A percentile compares a stretch with the other conserved stretches of the same genome.
Conservation (phyloP, 2,113 vertebrate genomes). For the Orientallactaga bullata region DNA sequence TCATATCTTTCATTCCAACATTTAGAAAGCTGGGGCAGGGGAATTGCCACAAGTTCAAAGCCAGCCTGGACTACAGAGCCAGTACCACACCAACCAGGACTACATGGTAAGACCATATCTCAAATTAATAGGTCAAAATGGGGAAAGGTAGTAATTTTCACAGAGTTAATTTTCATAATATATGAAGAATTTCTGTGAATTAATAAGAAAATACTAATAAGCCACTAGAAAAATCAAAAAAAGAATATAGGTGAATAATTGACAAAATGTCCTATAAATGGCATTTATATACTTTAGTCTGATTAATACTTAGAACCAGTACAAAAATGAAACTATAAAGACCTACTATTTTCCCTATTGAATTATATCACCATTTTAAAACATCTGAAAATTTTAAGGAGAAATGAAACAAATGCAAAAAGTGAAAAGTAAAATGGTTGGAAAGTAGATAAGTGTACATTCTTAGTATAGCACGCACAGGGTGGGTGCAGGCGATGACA, state of each 20-base stretch:
- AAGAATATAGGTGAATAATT: background rate
- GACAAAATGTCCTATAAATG: background rate
- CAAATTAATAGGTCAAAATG: no score
- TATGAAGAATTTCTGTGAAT: background rate
- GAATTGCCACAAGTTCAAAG: no score
- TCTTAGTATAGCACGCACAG: background rate
- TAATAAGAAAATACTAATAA: background rate
- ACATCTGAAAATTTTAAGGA: background rate
- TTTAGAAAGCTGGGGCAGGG: no score
- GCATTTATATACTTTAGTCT: background rate
- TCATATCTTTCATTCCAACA: no score
- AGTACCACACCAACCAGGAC: no score
- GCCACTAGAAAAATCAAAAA: background rate
- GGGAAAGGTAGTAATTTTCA: background rate
- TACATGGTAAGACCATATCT: background rate
- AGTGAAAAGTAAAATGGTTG: background rate
- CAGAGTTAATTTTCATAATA: background rate
- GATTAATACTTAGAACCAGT: background rate
- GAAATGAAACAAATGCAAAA: conserved; percentile 11
- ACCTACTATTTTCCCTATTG: background rate
- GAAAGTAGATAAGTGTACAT: background rate
- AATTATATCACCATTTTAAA: background rate
- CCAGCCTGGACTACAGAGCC: no score
- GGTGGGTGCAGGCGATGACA: background rate
- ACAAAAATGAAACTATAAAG: background rate